Percentiles rank a stretch among this genome's conserved stretches.
Conservation (phyloP, 2,113 vertebrate species). For the Semicossyphus pulcher region DNA sequence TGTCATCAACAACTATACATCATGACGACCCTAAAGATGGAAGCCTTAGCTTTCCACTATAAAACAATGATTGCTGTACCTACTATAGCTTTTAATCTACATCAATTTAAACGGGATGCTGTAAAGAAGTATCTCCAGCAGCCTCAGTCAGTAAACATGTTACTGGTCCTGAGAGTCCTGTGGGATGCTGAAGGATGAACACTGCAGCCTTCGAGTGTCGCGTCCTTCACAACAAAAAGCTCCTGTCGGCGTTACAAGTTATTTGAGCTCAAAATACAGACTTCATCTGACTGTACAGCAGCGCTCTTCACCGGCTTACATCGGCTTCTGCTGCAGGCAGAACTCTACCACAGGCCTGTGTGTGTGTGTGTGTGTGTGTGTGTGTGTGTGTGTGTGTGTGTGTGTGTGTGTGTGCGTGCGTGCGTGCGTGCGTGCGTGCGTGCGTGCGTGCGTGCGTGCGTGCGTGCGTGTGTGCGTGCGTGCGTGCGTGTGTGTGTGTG, state of each 20-base stretch:
- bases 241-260: not conserved
- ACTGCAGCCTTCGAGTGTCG: not conserved
- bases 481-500: not conserved
- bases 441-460: not conserved
- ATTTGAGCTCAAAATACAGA: constrained; percentile 2
- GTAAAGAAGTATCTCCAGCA: too few relatives aligned
- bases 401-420: constrained; percentile 11
- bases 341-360: not conserved
- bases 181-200: not conserved
- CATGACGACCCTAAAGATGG: too few relatives aligned
- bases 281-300: not conserved
- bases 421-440: constrained; percentile 7
- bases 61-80: too few relatives aligned
- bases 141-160: not conserved
- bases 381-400: not conserved
- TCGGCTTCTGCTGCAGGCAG: constrained; percentile 16
- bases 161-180: not conserved
- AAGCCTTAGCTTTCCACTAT: too few relatives aligned
- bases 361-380: constrained; percentile 6
- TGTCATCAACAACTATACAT: not conserved
- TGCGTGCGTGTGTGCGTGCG: constrained; percentile 15
- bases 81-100: too few relatives aligned
- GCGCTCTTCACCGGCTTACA: constrained; percentile 12
- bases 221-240: not conserved
- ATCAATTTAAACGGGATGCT: too few relatives aligned